Evolutionary conservation across 2,888 invertebrate genomes (phyloP).

Genomic region (Augiades crinisus): DNA sequence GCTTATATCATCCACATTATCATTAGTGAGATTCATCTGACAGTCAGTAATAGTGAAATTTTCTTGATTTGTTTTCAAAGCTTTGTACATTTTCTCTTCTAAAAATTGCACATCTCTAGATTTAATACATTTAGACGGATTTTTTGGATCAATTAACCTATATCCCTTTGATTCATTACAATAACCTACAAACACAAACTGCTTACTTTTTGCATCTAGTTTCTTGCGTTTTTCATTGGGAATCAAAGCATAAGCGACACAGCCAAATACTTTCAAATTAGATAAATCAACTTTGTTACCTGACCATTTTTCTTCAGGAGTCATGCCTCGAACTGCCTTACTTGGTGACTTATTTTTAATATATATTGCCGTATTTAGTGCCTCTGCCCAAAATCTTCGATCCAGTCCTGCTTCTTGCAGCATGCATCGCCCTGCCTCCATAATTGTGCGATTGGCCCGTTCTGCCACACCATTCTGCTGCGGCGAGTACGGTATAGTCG

Average conservation of each 20-base stretch:
- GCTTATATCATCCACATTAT: too few species aligned
- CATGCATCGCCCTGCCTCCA: conserved; percentile 23
- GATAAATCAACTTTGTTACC: conserved; percentile 25
- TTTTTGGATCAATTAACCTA: conserved; percentile 26
- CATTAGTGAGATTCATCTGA: too few species aligned
- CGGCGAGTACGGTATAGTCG: conserved; percentile 9
- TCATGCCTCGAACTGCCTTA: conserved; percentile 26
- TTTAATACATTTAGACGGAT: conserved; percentile 23
- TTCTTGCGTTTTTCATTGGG: conserved; percentile 28
- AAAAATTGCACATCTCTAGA: conserved; percentile 29
- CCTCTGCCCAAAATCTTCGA: conserved; percentile 27
- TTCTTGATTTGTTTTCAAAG: not conserved
- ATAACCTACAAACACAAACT: too few species aligned
- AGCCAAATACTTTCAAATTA: conserved; percentile 30
- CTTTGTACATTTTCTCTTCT: conserved; percentile 16
- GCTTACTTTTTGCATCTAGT: conserved; percentile 27
- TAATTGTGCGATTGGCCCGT: conserved; percentile 26
- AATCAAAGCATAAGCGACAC: conserved; percentile 29
- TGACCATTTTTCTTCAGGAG: conserved; percentile 30
- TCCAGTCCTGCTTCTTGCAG: conserved; percentile 15
- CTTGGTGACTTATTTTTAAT: conserved; percentile 22
- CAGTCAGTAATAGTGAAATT: too few species aligned
- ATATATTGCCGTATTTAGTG: not conserved
- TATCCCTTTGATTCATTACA: too few species aligned
- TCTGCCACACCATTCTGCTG: conserved; percentile 22